Base-by-base conservation (phyloP, 2,888 invertebrate genomes). In the Microplitis deprimator region DNA sequence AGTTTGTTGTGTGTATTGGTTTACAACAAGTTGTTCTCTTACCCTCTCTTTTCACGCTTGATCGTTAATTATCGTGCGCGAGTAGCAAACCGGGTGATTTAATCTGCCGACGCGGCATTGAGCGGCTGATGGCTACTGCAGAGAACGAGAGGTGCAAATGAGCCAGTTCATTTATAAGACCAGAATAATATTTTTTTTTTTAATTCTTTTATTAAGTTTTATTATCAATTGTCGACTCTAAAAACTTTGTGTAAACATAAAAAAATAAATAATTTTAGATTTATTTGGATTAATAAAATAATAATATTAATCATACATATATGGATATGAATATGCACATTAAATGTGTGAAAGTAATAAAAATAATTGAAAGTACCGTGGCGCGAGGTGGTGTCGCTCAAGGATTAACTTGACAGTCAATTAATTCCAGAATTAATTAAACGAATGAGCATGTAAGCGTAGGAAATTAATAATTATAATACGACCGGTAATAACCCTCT, bases 341-440 rank as follows among this genome's bases (percentile, higher is more conserved):
- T 8, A 10, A 29, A 17, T 60, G 29, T 40, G 64, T 10, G 40
- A 65, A 65, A 73, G n/a, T 50, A 50, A 17, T 60, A 65, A 65
- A 73, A 73, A 60, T 7, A 41, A n/a, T 16, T n/a, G 61, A 17
- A 65, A 69, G 41, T 41, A 20, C 6, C 40, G 17, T 74, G 67
- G 40, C 60, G 16, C 39, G 29, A 20, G 68, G 67, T 65, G 71
- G 72, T 50, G 50, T 67, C 39, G 70, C 71, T 77, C 75, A 65
- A 72, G 79, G 76, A 79, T 79, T 80, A 80, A 64, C 71, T 61
- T 79, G 81, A 79, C 81, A 76, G 81, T 80, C 80, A 81, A 82
- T 83, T 82, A 83, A 82, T 82, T 72, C 78, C 10, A 29, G 78
- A 82, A 82, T 84, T 81, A 83, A 82, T 83, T 81, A 81, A 79